Evolutionary conservation across 2,113 vertebrate species (phyloP).

Genomic region (Thryonomys swinderianus): DNA sequence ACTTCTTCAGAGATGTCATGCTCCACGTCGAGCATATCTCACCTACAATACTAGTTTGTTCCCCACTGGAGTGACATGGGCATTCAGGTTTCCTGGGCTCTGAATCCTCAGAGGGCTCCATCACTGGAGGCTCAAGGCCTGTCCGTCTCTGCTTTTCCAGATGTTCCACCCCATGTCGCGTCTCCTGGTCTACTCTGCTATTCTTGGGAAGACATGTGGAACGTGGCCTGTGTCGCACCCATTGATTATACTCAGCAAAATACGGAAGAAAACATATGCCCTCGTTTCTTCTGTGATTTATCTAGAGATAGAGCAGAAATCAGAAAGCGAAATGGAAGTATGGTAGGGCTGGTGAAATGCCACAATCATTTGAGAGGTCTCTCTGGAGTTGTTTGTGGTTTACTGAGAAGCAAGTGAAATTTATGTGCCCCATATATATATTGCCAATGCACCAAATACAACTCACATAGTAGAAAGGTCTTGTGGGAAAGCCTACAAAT

Average conservation of each 20-base stretch:
- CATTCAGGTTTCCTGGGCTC: background rate
- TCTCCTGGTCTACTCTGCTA: background rate
- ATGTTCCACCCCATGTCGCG: background rate
- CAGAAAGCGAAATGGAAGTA: background rate
- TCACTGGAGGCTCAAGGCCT: background rate
- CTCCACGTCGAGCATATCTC: too few relatives aligned
- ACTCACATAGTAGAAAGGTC: background rate
- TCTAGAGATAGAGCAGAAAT: background rate
- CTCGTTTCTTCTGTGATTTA: background rate
- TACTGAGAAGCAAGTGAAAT: constrained; percentile 40
- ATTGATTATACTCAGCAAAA: background rate
- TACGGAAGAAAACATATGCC: background rate
- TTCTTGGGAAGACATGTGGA: background rate
- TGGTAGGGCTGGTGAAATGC: background rate
- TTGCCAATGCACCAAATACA: background rate
- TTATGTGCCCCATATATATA: background rate
- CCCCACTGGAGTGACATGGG: background rate
- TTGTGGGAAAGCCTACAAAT: background rate
- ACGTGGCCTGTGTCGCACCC: background rate
- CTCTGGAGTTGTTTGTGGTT: background rate
- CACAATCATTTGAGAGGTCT: background rate
- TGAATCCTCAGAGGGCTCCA: background rate
- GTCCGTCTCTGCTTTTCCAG: background rate
- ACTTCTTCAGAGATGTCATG: background rate
- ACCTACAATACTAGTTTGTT: fast-evolving